phyloP scores from a whole-genome alignment of 1,140 invertebrate species.

The Ectropis grisescens region DNA sequence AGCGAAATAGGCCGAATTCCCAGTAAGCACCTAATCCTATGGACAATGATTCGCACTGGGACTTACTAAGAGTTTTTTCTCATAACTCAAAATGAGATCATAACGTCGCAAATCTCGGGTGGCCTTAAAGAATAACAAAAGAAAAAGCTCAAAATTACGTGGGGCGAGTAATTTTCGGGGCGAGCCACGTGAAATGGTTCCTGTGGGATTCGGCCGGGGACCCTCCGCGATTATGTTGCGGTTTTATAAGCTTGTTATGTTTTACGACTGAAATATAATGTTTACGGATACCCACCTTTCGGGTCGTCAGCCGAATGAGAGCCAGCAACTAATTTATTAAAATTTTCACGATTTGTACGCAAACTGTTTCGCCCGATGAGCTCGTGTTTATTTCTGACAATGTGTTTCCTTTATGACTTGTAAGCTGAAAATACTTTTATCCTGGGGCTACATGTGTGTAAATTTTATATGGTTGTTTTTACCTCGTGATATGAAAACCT shows the following conservation, averaged over 20 bases:
- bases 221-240: conserved; percentile 49
- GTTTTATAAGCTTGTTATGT: conserved; percentile 63
- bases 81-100: conserved; percentile 66
- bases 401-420: too few species aligned
- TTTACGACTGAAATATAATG: conserved; percentile 54
- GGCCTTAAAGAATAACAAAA: conserved; percentile 60
- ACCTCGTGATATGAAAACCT: too few species aligned
- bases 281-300: conserved; percentile 37
- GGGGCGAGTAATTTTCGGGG: conserved; percentile 59
- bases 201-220: conserved; percentile 29
- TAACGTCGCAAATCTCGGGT: conserved; percentile 55
- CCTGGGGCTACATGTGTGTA: too few species aligned
- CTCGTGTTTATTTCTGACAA: too few species aligned
- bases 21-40: conserved; percentile 39
- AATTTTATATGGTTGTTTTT: too few species aligned
- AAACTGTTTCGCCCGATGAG: too few species aligned
- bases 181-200: conserved; percentile 44
- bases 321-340: conserved; percentile 5
- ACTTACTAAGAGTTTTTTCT: conserved; percentile 52
- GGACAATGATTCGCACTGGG: conserved; percentile 47
- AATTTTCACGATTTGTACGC: conserved; percentile 1
- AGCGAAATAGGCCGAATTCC: conserved; percentile 20
- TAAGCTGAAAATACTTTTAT: too few species aligned
- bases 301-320: conserved; percentile 9
- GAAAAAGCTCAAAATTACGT: conserved; percentile 60